Conservation (phyloP, 2,113 vertebrate genomes). For the Gallinago undulata region DNA sequence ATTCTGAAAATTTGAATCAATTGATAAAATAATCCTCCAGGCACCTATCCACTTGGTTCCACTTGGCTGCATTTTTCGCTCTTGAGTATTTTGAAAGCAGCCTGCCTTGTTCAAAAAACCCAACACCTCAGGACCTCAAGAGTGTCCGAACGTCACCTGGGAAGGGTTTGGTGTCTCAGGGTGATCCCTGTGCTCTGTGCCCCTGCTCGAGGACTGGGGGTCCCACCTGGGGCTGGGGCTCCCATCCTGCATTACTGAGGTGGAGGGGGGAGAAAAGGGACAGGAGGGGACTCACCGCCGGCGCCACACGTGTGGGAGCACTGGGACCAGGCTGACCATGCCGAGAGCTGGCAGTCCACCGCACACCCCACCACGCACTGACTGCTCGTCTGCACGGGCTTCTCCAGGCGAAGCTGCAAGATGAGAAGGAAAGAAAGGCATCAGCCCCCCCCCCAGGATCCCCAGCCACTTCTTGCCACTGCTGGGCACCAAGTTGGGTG, state of each 20-base stretch:
- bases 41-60: background rate
- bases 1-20: background rate
- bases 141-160: accelerated
- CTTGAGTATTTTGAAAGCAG: background rate
- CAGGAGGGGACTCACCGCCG: conserved; percentile 77
- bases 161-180: accelerated
- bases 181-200: accelerated
- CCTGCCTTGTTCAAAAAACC: background rate
- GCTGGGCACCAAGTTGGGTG: background rate
- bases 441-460: background rate
- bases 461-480: background rate
- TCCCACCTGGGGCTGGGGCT: no score
- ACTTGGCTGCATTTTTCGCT: background rate
- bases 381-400: conserved; percentile 71
- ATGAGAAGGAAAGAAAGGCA: background rate
- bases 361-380: conserved; percentile 85
- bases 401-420: conserved; percentile 78
- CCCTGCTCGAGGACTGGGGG: background rate
- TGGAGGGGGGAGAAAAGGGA: accelerated
- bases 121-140: accelerated
- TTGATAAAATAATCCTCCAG: background rate
- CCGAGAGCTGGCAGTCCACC: conserved; percentile 88
- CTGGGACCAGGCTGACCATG: conserved; percentile 90
- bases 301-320: conserved; percentile 90
- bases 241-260: background rate